These are phyloP conservation scores for Leistus spinibarbis DNA, from an alignment of 2,888 invertebrate genomes.

Conservation along the genomic window DNA sequence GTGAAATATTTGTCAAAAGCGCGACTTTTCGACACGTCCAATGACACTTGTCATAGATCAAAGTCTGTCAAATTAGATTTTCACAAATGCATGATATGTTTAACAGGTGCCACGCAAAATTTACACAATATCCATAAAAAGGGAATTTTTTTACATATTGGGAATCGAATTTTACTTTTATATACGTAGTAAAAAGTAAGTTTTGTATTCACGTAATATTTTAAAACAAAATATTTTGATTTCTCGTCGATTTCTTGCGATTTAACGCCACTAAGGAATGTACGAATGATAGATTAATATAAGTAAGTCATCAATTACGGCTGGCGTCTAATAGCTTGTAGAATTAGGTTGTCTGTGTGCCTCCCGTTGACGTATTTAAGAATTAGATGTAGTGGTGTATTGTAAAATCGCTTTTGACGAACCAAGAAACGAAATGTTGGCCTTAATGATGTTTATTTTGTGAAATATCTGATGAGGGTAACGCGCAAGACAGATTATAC, in stretches of 20 bases:
- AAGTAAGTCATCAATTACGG: slow-evolving; percentile 36
- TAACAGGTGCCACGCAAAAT: not conserved
- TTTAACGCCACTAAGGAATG: not conserved
- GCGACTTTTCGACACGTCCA: not conserved
- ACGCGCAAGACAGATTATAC: not conserved
- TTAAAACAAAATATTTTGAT: not conserved
- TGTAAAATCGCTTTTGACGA: no score
- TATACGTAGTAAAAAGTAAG: not conserved
- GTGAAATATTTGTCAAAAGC: not conserved
- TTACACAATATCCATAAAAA: not conserved
- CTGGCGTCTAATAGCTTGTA: not conserved
- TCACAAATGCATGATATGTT: not conserved
- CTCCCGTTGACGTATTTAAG: not conserved
- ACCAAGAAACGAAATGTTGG: not conserved
- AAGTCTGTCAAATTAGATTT: not conserved
- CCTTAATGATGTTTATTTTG: not conserved
- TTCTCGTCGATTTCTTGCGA: not conserved
- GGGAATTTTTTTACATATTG: not conserved
- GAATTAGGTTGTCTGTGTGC: not conserved
- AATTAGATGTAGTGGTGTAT: no score
- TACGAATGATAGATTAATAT: slow-evolving; percentile 30
- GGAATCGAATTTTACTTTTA: not conserved
- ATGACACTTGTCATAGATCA: not conserved
- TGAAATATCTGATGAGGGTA: not conserved
- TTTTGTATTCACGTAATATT: not conserved